Evolutionary conservation across 2,888 invertebrate genomes (phyloP).

Genomic region (Pilophorus perplexus): DNA sequence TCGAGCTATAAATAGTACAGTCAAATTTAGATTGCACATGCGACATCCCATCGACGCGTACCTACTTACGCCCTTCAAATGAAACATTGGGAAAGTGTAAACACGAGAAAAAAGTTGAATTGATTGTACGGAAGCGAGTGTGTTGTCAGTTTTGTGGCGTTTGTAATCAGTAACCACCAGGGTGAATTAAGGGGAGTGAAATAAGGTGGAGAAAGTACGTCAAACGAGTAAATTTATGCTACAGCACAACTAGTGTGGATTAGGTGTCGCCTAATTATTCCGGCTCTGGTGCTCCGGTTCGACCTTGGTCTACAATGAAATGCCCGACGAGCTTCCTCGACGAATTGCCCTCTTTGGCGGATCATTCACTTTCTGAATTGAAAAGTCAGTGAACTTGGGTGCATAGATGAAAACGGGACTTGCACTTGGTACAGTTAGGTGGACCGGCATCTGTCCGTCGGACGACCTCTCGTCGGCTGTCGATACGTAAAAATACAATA

Average conservation of each 20-base stretch:
- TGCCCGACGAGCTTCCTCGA: neutral
- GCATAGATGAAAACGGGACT: neutral
- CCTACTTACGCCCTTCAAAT: constrained; percentile 10
- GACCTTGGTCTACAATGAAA: constrained; percentile 19
- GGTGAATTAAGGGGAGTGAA: no score
- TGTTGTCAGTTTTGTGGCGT: no score
- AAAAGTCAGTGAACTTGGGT: neutral
- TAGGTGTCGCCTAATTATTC: constrained; percentile 11
- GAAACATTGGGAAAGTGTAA: neutral
- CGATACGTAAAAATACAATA: neutral
- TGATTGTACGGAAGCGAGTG: no score
- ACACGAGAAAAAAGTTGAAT: no score
- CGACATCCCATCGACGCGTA: constrained; percentile 2
- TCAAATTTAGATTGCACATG: constrained; percentile 16
- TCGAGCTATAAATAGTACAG: constrained; percentile 17
- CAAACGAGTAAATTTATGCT: no score
- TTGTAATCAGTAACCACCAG: no score
- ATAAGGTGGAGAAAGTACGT: no score
- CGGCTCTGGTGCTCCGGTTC: neutral
- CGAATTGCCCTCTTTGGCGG: neutral
- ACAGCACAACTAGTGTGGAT: no score
- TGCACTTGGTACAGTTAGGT: neutral
- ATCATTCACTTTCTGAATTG: neutral
- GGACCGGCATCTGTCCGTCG: neutral
- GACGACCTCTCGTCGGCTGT: neutral